Base-by-base conservation (phyloP, 2,113 vertebrate genomes). In the Pantherophis guttatus region DNA sequence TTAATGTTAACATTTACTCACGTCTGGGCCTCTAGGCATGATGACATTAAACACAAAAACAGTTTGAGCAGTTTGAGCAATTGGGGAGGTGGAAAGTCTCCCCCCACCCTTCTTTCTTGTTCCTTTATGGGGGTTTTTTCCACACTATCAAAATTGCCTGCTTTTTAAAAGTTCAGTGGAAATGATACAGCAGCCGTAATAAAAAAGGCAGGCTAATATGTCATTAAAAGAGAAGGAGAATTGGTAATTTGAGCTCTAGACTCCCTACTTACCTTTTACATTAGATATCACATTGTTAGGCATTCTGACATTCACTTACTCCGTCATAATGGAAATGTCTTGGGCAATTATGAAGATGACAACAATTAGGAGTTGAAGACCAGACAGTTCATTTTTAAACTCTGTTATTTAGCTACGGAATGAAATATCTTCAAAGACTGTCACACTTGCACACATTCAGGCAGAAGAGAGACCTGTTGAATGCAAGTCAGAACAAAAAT, bases 201-300 rank as follows among this genome's bases (percentile, higher is more conserved):
- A 54, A 92, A 21, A 48, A 70, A 54, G 24, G 0, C 75, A 39
- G 75, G 33, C 12, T 81, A 75, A 54, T 52, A 57, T 57, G 90
- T 86, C 23, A 0, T 89, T 88, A 90, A 52, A 12, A 90, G 10
- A n/a, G 10, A 53, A 24, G 33, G 33, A 39, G 53, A 12, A 91
- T 65, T 12, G 52, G 8, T 48, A 53, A 87, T 90, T 90, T 89
- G 75, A 91, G 26, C 65, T 89, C 54, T 58, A 87, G 24, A 58
- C 26, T 2, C 48, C 58, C 23, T 81, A 33, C 44, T 93, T 39
- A 94, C 19, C 2, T 85, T 44, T 5, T 62, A 44, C 88, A 62
- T 90, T 94, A 87, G 87, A 94, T 93, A 95, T 87, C 89, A 57
- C 58, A 48, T 92, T 70, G 33, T 90, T 88, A 92, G 88, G 13